Base-by-base conservation (phyloP, 1,140 invertebrate genomes). In the Drosophila aff. region DNA sequence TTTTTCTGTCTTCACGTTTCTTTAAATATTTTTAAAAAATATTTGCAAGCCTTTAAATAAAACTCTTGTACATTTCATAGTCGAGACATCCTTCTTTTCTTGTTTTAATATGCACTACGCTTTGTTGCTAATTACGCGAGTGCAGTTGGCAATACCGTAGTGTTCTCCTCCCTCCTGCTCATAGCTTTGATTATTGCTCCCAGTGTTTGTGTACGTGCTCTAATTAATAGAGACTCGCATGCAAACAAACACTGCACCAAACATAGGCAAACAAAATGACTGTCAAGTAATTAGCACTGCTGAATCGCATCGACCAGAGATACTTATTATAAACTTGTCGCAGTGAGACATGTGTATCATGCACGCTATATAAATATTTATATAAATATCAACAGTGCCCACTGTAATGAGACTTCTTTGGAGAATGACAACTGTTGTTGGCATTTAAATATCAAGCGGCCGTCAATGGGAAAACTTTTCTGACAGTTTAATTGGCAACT, bases 41-140 rank as follows among this genome's bases (percentile, higher is more conserved):
- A 33, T 36, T 15, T 36, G 21, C 1, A 36, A 15, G n/a, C 2
- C 18, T 4, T 13, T 4, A 11, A 36, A 0, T 33, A 15, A 4
- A 21, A 21, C 1, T 26, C 15, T 55, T 15, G 0, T 11, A 18
- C 18, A 21, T 38, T 3, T 8, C n/a, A 52, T 13, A 33, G 28
- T 52, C 49, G 28, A 9, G 1, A 49, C 47, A 23, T 4, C 15
- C 21, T 7, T 23, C 1, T 40, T 40, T 57, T 40, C 21, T 21
- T 26, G 31, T 63, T 76, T 76, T 53, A 58, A 76, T 66, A 76
- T 66, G 61, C 74, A 46, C 62, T 44, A 52, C 43, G 53, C 18
- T 58, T 58, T 52, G 74, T 55, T 66, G 74, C 74, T 76, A 76
- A 76, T 76, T 76, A 76, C 72, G 40, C 72, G 31, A 76, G 53